Percentiles rank a stretch among this genome's conserved stretches.
These are phyloP conservation scores for Paracentrotus lividus DNA, from an alignment of 53 echinoderm and acorn worm species.

Conservation along the genomic window DNA sequence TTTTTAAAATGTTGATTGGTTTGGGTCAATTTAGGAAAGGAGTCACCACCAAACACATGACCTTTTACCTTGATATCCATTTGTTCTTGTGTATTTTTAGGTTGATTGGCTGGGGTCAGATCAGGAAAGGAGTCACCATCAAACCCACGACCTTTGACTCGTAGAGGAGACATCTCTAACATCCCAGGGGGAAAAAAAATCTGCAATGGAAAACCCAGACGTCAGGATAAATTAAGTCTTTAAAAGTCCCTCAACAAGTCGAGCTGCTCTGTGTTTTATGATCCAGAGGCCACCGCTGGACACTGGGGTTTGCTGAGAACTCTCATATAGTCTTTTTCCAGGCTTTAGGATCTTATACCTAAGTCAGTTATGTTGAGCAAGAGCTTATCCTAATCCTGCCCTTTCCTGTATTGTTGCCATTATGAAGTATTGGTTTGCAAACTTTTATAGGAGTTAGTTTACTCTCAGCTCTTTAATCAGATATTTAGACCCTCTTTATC, in stretches of 20 bases:
- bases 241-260: not conserved
- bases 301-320: too few relatives aligned
- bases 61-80: slow-evolving; percentile 26
- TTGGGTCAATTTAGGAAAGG: slow-evolving; percentile 98
- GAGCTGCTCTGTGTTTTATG: not conserved
- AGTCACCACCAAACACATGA: slow-evolving; percentile 92
- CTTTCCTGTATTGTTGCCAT: too few relatives aligned
- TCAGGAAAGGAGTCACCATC: slow-evolving; percentile 95
- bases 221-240: not conserved
- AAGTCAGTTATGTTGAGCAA: too few relatives aligned
- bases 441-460: too few relatives aligned
- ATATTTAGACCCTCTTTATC: too few relatives aligned
- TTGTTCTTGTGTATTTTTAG: slow-evolving; percentile 69
- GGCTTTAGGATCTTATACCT: too few relatives aligned
- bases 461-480: too few relatives aligned
- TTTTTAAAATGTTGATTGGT: slow-evolving; percentile 96
- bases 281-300: not conserved
- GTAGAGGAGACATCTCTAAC: slow-evolving; percentile 1
- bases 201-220: not conserved
- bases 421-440: too few relatives aligned
- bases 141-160: slow-evolving; percentile 81
- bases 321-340: too few relatives aligned
- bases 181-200: not conserved
- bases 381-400: too few relatives aligned
- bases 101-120: slow-evolving; percentile 99